Conservation (phyloP, 2,797 vertebrate species). For the Perodicticus potto region DNA sequence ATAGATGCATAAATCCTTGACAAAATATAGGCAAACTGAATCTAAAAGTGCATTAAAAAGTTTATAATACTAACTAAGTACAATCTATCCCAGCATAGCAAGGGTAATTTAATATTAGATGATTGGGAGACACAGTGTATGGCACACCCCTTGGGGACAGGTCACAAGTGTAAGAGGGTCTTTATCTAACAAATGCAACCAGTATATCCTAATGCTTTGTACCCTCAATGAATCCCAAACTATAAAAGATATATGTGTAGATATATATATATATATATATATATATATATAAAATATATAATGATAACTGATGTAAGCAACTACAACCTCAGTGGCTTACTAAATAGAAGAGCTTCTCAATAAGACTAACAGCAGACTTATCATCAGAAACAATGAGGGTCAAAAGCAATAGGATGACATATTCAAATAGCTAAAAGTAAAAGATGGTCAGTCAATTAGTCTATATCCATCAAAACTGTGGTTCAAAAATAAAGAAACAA, state of each 20-base stretch:
- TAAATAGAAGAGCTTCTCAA: background rate
- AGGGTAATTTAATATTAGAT: background rate
- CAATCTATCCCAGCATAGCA: background rate
- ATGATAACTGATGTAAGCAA: background rate
- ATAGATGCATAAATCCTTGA: background rate
- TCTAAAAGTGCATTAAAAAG: background rate
- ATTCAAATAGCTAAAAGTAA: background rate
- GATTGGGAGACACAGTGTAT: background rate
- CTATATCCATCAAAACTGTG: background rate
- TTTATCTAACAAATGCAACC: no score
- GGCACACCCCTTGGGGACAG: no score
- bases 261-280: no score
- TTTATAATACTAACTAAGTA: background rate
- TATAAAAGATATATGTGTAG: no score
- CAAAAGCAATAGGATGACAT: background rate
- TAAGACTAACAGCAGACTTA: background rate
- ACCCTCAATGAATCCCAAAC: no score
- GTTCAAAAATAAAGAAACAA: background rate
- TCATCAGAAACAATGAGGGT: background rate
- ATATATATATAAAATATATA: no score
- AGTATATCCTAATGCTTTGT: no score
- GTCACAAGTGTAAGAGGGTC: no score
- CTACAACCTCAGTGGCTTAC: background rate
- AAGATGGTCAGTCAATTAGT: background rate
- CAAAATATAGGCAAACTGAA: background rate